Evolutionary conservation across 2,113 vertebrate species (phyloP), one percentile per base, ranked within the genome.

Genomic region (Phoxinus phoxinus): DNA sequence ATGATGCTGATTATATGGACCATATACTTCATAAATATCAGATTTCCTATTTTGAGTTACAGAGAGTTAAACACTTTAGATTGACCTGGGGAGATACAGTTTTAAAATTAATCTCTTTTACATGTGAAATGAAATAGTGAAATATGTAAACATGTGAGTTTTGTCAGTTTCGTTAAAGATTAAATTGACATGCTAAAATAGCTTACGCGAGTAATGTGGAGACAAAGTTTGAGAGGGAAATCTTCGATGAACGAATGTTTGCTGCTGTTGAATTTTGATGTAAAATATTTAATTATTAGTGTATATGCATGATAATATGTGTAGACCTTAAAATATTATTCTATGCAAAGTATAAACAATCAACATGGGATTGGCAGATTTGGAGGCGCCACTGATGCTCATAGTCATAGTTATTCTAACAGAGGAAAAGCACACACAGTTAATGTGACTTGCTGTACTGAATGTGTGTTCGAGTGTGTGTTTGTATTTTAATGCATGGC

Each of bases 401-500:
- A 44, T 25, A 61, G 35, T 13, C 21, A 73, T 44, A 30, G 77
- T 32, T 32, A 73, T 35, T 56, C 63, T n/a, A 53, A 72, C 27
- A 73, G 75, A 81, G 46, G 85, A 17, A 27, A 37, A 46, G 48
- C 67, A 87, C 69, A 87, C 69, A 37, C 61, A 41, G n/a, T 23
- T 32, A 48, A 76, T 79, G 51, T 41, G 75, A 51, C 30, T 48
- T n/a, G 19, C 71, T 78, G 69, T n/a, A 21, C 71, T 78, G 69
- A 75, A 27, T 65, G 61, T 37, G 41, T 74, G 30, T 83, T 15
- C 53, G 82, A 48, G 46, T 82, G 25, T 73, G 61, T 63, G 58
- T 44, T 80, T 61, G 30, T 89, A 81, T 80, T 76, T 44, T 25
- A 83, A 83, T 80, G 73, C 67, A 65, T 71, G 61, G 48, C 78